A percentile compares a stretch with the other conserved stretches of the same genome.
These are phyloP conservation scores for Eucera pruinosa DNA, from an alignment of 2,888 invertebrate genomes.

Conservation along the genomic window DNA sequence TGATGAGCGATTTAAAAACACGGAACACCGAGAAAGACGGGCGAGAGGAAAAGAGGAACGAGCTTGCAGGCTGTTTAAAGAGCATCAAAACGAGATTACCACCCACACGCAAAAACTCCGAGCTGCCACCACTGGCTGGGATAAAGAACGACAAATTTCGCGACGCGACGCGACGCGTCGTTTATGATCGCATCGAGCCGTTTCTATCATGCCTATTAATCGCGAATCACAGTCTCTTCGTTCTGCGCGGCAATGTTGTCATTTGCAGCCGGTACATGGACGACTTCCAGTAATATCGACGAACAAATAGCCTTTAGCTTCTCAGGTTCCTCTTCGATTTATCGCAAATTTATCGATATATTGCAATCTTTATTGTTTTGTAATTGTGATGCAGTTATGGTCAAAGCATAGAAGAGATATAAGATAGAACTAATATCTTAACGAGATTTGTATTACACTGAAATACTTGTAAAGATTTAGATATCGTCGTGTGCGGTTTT, in stretches of 20 bases:
- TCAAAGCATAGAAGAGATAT: no score
- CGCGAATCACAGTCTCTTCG: slow-evolving; percentile 22
- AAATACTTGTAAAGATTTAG: no score
- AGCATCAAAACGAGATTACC: slow-evolving; percentile 11
- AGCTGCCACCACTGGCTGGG: neutral
- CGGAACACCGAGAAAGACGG: neutral
- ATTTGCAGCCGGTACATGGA: slow-evolving; percentile 31
- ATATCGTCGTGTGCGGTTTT: no score
- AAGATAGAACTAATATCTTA: no score
- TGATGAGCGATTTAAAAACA: slow-evolving; percentile 48
- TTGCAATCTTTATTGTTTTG: slow-evolving; percentile 10
- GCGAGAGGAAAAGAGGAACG: neutral
- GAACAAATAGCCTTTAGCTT: slow-evolving; percentile 37
- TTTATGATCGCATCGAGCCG: slow-evolving; percentile 41
- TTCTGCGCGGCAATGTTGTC: slow-evolving; percentile 35
- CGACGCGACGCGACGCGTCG: slow-evolving; percentile 30
- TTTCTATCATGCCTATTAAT: slow-evolving; percentile 51
- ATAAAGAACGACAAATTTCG: slow-evolving; percentile 40
- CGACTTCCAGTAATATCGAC: slow-evolving; percentile 47
- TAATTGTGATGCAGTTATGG: no score
- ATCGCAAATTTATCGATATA: slow-evolving; percentile 42
- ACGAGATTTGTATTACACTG: no score
- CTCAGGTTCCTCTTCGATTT: slow-evolving; percentile 38
- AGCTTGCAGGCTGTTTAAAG: slow-evolving; percentile 19
- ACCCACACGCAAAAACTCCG: neutral